Evolutionary conservation across 2,113 vertebrate species (phyloP).

Genomic region (Emydura subglobosa): DNA sequence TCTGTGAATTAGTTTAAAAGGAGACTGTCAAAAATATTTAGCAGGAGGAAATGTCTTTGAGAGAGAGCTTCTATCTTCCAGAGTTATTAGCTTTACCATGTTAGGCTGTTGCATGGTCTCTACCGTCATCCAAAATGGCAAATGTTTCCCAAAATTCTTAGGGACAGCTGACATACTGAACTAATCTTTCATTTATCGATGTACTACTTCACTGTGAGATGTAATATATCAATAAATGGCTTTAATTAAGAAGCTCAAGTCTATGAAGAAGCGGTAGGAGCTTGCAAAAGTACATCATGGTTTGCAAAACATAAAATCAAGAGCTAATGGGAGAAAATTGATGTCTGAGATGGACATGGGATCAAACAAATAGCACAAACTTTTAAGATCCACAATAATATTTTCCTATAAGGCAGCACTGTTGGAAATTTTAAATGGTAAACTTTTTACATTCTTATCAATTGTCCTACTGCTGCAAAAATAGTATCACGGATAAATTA

Average conservation of each 20-base stretch:
- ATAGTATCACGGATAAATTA: not conserved
- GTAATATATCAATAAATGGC: slow-evolving; percentile 76
- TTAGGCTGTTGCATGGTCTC: slow-evolving; percentile 51
- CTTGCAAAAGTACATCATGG: slow-evolving; percentile 67
- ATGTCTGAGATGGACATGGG: slow-evolving; percentile 63
- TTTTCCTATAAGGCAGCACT: not conserved
- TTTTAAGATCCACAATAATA: slow-evolving; percentile 49
- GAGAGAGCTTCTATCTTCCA: slow-evolving; percentile 29
- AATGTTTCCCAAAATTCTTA: slow-evolving; percentile 69
- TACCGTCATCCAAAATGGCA: slow-evolving; percentile 41
- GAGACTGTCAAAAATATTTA: slow-evolving; percentile 55
- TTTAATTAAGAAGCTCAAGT: slow-evolving; percentile 78
- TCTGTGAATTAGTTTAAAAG: slow-evolving; percentile 41
- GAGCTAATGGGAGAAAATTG: slow-evolving; percentile 73
- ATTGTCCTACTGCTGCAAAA: not conserved
- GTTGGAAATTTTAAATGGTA: not conserved
- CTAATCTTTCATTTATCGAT: slow-evolving; percentile 82
- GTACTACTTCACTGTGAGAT: slow-evolving; percentile 71
- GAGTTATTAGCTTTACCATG: slow-evolving; percentile 22
- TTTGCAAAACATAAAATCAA: slow-evolving; percentile 72
- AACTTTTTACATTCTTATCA: not conserved
- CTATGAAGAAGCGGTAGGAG: slow-evolving; percentile 68
- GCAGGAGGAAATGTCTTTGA: not conserved
- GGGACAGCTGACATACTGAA: slow-evolving; percentile 68
- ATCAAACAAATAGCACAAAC: slow-evolving; percentile 64